Conservation (phyloP, 2,113 vertebrate genomes). For the Hiodon alosoides region DNA sequence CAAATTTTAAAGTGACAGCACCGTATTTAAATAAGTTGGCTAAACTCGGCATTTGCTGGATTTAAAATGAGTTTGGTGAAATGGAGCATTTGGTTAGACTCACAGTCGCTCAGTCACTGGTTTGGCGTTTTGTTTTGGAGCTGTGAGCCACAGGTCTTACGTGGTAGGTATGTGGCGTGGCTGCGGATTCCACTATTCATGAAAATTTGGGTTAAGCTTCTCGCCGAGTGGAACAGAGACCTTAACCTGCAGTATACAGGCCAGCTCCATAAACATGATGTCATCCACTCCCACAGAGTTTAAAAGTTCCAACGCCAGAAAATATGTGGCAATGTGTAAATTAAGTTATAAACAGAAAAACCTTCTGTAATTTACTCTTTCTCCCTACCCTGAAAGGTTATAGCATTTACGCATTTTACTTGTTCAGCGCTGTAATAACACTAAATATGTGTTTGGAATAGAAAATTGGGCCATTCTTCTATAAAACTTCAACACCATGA, state of each 20-base stretch:
- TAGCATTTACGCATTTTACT: slow-evolving; percentile 39
- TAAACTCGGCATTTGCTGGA: neutral
- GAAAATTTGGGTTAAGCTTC: no score
- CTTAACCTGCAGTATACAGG: neutral
- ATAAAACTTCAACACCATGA: slow-evolving; percentile 54
- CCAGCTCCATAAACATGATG: neutral
- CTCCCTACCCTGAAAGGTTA: slow-evolving; percentile 13
- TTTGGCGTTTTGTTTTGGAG: no score
- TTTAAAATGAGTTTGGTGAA: neutral
- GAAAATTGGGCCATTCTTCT: slow-evolving; percentile 65
- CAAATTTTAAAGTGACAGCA: no score
- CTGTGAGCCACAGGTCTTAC: no score
- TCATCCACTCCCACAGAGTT: neutral
- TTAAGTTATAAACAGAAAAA: neutral
- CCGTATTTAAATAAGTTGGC: neutral
- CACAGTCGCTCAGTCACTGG: no score
- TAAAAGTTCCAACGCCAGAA: neutral
- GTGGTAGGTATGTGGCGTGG: no score
- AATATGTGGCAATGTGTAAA: slow-evolving; percentile 2
- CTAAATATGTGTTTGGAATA: slow-evolving; percentile 41
- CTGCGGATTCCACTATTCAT: no score
- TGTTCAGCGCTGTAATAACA: slow-evolving; percentile 53
- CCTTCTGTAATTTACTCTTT: slow-evolving; percentile 10
- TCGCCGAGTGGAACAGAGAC: no score
- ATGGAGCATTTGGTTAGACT: no score